phyloP scores from a whole-genome alignment of 1,140 invertebrate genomes.

The Caenorhabditis tropicalis region DNA sequence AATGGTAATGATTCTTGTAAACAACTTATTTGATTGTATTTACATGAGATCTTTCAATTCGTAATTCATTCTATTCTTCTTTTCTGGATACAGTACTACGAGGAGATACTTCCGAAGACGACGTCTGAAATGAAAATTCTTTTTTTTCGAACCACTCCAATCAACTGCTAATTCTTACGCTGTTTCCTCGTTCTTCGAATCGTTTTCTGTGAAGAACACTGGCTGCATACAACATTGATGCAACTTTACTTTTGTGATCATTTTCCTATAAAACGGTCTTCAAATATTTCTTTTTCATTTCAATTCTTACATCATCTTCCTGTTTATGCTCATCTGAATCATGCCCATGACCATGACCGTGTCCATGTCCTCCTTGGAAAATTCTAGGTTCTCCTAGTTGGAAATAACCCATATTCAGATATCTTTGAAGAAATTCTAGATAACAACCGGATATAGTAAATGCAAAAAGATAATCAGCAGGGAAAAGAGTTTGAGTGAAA shows the following conservation, averaged over 20 bases:
- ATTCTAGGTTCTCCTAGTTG: conserved; percentile 62
- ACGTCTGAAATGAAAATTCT: background rate
- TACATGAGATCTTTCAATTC: conserved; percentile 16
- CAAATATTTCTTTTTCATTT: background rate
- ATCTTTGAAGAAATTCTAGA: conserved; percentile 67
- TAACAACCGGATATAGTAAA: conserved; percentile 70
- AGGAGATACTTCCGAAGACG: background rate
- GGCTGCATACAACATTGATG: conserved; percentile 42
- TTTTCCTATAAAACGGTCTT: background rate
- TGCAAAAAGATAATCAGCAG: conserved; percentile 69
- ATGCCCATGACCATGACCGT: conserved; percentile 43
- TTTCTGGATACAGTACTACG: conserved; percentile 1
- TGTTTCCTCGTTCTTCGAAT: conserved; percentile 14
- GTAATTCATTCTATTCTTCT: background rate
- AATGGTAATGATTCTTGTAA: background rate
- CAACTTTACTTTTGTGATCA: conserved; percentile 4
- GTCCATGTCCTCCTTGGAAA: background rate
- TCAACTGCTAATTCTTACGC: background rate
- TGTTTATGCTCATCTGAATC: background rate
- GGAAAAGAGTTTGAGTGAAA: conserved; percentile 71
- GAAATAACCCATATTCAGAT: conserved; percentile 68
- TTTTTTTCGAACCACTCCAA: background rate
- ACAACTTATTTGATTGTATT: too few species aligned
- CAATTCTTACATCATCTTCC: background rate
- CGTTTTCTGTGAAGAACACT: conserved; percentile 45